These are phyloP conservation scores for Apteryx mantelli DNA, from an alignment of 2,113 vertebrate species.

Conservation along the genomic window DNA sequence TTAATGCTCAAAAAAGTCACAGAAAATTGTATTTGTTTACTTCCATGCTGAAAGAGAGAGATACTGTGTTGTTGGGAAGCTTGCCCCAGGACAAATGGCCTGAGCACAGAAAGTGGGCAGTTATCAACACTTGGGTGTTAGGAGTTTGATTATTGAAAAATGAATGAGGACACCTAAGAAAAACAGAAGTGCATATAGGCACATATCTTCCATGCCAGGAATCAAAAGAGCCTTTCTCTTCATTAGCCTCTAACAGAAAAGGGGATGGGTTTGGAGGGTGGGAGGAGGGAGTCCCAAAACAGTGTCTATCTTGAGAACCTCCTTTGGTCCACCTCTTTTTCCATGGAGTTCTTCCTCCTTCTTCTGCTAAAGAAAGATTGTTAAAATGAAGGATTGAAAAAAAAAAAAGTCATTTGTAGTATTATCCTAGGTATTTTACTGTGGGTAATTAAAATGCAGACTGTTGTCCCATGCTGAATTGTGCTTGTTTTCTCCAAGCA, in stretches of 20 bases:
- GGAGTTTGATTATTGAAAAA: neutral
- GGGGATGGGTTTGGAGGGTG: neutral
- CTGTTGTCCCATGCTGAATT: neutral
- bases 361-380: neutral
- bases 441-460: neutral
- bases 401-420: neutral
- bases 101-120: neutral
- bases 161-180: neutral
- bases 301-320: fast-evolving
- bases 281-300: neutral
- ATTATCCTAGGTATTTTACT: neutral
- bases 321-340: neutral
- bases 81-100: neutral
- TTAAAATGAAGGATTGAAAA: neutral
- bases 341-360: neutral
- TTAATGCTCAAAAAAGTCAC: neutral
- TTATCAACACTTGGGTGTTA: neutral
- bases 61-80: neutral
- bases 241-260: neutral
- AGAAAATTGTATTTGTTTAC: neutral
- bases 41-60: neutral
- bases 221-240: neutral
- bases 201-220: neutral
- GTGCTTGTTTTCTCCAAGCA: neutral
- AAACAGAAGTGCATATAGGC: neutral